These are phyloP conservation scores for Tokudaia tokunoshimensis DNA, from an alignment of 2,797 vertebrate species.

Conservation along the genomic window DNA sequence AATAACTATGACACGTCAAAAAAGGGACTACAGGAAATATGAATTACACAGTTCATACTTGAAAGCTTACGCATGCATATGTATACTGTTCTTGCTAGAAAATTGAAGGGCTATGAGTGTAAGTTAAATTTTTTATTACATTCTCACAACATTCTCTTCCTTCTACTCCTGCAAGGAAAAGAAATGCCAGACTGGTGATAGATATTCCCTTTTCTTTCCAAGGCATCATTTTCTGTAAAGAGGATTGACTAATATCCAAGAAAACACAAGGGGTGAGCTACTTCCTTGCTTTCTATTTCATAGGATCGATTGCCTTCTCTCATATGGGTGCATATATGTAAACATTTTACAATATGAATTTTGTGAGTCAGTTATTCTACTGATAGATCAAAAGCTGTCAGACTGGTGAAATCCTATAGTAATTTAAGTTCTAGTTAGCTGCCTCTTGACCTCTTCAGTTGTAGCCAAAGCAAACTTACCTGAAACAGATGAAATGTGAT, in stretches of 20 bases:
- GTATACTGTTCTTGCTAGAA: neutral
- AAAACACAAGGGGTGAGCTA: neutral
- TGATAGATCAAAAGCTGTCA: neutral
- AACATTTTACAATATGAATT: neutral
- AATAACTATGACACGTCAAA: too few relatives aligned
- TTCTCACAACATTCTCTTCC: neutral
- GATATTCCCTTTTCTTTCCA: neutral
- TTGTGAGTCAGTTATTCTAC: neutral
- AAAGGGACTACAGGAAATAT: too few relatives aligned
- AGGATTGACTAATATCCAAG: neutral
- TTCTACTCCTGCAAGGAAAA: neutral
- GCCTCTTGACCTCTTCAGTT: neutral
- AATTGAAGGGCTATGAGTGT: neutral
- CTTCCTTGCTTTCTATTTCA: neutral
- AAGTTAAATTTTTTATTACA: neutral
- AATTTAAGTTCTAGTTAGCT: neutral
- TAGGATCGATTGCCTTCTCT: neutral
- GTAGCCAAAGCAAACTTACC: neutral
- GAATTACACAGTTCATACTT: neutral
- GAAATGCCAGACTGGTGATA: neutral
- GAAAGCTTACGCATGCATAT: neutral
- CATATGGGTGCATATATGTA: neutral
- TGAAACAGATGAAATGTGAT: neutral
- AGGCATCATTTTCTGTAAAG: neutral
- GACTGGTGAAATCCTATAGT: neutral